A percentile compares a stretch with the other conserved stretches of the same genome.
These are phyloP conservation scores for Achroia grisella DNA, from an alignment of 1,140 invertebrate genomes.

Conservation along the genomic window DNA sequence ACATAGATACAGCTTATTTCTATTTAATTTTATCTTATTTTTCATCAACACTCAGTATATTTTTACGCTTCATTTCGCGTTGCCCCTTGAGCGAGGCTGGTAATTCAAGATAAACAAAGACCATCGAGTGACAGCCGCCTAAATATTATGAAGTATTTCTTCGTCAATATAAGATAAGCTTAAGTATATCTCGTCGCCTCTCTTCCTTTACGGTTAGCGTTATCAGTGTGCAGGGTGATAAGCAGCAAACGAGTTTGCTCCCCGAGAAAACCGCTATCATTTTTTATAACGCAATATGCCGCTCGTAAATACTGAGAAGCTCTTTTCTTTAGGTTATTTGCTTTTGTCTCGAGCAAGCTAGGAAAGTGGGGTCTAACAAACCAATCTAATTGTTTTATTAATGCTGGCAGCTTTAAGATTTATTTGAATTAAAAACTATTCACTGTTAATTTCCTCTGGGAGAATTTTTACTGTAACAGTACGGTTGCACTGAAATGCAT, in stretches of 20 bases:
- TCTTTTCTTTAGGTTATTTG: constrained; percentile 28
- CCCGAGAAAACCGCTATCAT: constrained; percentile 34
- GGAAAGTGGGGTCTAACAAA: too few relatives aligned
- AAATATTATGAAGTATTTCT: constrained; percentile 30
- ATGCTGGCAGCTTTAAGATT: too few relatives aligned
- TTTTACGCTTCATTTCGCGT: neutral
- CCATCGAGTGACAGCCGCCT: constrained; percentile 18
- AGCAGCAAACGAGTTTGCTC: constrained; percentile 31
- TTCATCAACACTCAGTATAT: too few relatives aligned
- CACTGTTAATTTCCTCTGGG: too few relatives aligned
- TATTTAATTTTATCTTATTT: too few relatives aligned
- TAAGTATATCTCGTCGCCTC: constrained; percentile 30
- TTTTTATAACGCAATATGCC: constrained; percentile 46
- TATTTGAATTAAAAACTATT: too few relatives aligned
- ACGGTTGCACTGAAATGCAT: too few relatives aligned
- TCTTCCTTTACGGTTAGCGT: constrained; percentile 31
- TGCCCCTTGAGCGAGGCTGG: neutral
- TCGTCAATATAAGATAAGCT: constrained; percentile 31
- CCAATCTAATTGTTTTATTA: too few relatives aligned
- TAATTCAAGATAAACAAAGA: constrained; percentile 17
- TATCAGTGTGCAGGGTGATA: constrained; percentile 28
- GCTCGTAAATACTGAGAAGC: constrained; percentile 29
- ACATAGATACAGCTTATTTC: too few relatives aligned
- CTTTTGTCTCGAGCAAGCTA: constrained; percentile 21
- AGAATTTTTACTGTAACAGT: too few relatives aligned